Conservation (phyloP, 2,797 vertebrate genomes). For the Bovichtus diacanthus region DNA sequence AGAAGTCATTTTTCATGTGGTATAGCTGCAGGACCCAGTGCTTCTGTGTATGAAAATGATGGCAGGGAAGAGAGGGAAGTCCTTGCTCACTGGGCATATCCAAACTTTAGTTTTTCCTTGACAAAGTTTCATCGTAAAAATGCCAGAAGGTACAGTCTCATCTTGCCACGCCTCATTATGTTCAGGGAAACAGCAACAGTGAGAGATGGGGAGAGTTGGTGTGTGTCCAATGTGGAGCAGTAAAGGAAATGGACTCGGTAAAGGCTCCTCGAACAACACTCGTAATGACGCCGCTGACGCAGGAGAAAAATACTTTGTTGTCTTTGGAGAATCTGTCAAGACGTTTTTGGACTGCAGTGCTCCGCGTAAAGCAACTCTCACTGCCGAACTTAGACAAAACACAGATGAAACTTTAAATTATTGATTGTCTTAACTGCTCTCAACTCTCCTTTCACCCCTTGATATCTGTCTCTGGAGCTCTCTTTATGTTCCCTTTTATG, state of each 20-base stretch:
- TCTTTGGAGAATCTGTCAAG: conserved; percentile 37
- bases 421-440: conserved; percentile 25
- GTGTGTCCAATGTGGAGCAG: conserved; percentile 29
- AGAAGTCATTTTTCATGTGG: conserved; percentile 48
- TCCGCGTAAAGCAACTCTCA: conserved; percentile 11
- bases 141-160: conserved; percentile 52
- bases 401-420: conserved; percentile 55
- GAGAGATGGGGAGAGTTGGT: conserved; percentile 12
- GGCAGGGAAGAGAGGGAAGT: neutral
- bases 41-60: conserved; percentile 44
- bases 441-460: conserved; percentile 11
- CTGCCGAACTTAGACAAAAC: conserved; percentile 18
- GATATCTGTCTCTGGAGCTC: conserved; percentile 18
- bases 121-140: conserved; percentile 39
- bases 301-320: conserved; percentile 16
- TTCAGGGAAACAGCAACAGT: conserved; percentile 17
- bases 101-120: conserved; percentile 43
- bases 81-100: conserved; percentile 36
- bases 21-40: conserved; percentile 44
- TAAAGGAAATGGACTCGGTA: conserved; percentile 47
- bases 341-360: neutral
- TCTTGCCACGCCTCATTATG: conserved; percentile 55
- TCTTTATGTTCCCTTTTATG: conserved; percentile 45
- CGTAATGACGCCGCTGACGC: conserved; percentile 18
- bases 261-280: conserved; percentile 6